Base-by-base conservation (phyloP, 2,888 invertebrate genomes). In the Nemapogon koenigi region DNA sequence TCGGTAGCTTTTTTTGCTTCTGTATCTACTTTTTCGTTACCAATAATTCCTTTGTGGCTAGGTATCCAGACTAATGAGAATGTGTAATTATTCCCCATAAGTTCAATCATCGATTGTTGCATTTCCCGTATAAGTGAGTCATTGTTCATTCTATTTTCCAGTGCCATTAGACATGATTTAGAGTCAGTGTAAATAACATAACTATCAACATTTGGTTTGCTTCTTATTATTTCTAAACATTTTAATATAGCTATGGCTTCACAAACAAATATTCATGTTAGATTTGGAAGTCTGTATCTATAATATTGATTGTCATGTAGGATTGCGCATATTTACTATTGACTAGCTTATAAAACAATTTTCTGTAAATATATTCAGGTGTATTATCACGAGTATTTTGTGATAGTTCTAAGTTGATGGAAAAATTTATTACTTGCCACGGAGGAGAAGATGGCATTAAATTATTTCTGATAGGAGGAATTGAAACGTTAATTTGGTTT, bases 91-190 rank as follows among this genome's bases (percentile, higher is more conserved):
- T n/a, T n/a, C n/a, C n/a, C n/a, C n/a, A n/a, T n/a, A n/a, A n/a
- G n/a, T n/a, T n/a, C n/a, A n/a, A n/a, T n/a, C n/a, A n/a, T n/a
- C n/a, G n/a, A n/a, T n/a, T 35, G 19, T 35, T 35, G 19, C 4
- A 35, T 35, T 35, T 35, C 35, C 13, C 6, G 4, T 4, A 35
- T 35, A 35, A 35, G 19, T 2, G 14, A 22, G 4, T 35, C 13
- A 22, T 14, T 22, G 22, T 35, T 35, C 10, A 22, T 16, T 19
- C 2, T 6, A 19, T 35, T 35, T 3, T 35, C 22, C 22, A 35
- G 11, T 22, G 36, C 36, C 16, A 27, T 25, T 15, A 36, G 27
- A 14, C 36, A 36, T 14, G 36, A 36, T 36, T 36, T 36, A n/a
- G 36, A 36, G 10, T 36, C 36, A 2, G 36, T 36, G 25, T 14